Conservation (phyloP, 2,113 vertebrate genomes). For the Sander vitreus region DNA sequence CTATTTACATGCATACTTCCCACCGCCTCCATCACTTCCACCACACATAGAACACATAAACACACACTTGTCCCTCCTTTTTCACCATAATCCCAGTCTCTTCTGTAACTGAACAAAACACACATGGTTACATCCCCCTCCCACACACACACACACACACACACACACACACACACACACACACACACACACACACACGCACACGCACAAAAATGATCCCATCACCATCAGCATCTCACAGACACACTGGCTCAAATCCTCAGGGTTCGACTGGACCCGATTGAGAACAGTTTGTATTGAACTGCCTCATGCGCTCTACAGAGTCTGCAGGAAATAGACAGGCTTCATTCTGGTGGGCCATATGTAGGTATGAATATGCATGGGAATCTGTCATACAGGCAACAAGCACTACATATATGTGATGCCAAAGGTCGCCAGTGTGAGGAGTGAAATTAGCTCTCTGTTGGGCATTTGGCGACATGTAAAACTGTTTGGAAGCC, state of each 20-base stretch:
- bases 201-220: slow-evolving; percentile 34
- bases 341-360: slow-evolving; percentile 79
- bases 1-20: slow-evolving; percentile 46
- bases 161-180: slow-evolving; percentile 3
- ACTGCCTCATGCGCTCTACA: slow-evolving; percentile 62
- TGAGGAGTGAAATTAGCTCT: slow-evolving; percentile 79
- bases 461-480: slow-evolving; percentile 74
- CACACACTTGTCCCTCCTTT: slow-evolving; percentile 12
- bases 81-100: slow-evolving; percentile 43
- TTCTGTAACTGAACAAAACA: slow-evolving; percentile 43
- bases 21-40: slow-evolving; percentile 41
- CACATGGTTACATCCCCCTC: slow-evolving; percentile 22
- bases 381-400: slow-evolving; percentile 83
- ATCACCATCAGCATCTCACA: slow-evolving; percentile 36
- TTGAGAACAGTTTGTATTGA: slow-evolving; percentile 74
- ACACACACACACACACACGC: neutral
- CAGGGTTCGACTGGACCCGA: slow-evolving; percentile 60
- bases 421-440: slow-evolving; percentile 82
- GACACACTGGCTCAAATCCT: slow-evolving; percentile 48
- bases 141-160: slow-evolving; percentile 8
- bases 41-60: slow-evolving; percentile 33
- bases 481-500: slow-evolving; percentile 61
- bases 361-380: slow-evolving; percentile 87
- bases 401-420: slow-evolving; percentile 78
- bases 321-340: slow-evolving; percentile 75